Percentiles rank a stretch among this genome's conserved stretches.
Conservation (phyloP, 2,113 vertebrate species). For the Ochotona curzoniae region DNA sequence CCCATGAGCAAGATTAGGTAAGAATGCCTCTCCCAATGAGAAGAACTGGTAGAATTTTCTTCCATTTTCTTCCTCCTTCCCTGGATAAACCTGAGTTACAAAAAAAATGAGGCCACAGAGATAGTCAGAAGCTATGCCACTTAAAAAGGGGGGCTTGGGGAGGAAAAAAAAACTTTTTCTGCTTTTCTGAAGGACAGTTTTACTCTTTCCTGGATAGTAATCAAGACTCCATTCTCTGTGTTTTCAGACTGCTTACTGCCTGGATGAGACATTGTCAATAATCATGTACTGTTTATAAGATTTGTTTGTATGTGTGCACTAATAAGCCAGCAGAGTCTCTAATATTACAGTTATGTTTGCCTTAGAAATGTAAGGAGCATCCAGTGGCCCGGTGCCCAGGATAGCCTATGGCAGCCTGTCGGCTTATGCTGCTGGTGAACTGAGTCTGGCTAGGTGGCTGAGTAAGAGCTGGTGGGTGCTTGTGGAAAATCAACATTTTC, state of each 20-base stretch:
- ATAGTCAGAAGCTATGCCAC: neutral
- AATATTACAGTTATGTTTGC: slow-evolving; percentile 42
- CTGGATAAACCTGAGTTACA: neutral
- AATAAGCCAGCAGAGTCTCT: neutral
- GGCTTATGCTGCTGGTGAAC: neutral
- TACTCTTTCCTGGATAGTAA: neutral
- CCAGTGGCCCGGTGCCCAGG: neutral
- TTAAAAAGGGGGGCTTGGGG: neutral
- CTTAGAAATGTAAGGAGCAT: slow-evolving; percentile 12
- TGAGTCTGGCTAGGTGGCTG: neutral
- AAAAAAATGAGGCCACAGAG: neutral
- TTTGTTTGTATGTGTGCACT: neutral
- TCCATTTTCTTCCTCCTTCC: neutral
- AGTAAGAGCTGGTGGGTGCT: neutral
- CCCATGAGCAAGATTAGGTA: neutral
- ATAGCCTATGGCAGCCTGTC: neutral
- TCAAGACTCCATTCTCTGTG: neutral
- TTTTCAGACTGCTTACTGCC: neutral
- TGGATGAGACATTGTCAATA: neutral
- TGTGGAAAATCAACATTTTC: neutral
- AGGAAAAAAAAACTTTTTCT: neutral
- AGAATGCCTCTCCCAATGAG: neutral
- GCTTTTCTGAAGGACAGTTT: neutral
- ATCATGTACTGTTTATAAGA: neutral
- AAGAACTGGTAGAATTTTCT: neutral